Conservation (phyloP, 2,888 invertebrate species). For the Geophilus truncorum region DNA sequence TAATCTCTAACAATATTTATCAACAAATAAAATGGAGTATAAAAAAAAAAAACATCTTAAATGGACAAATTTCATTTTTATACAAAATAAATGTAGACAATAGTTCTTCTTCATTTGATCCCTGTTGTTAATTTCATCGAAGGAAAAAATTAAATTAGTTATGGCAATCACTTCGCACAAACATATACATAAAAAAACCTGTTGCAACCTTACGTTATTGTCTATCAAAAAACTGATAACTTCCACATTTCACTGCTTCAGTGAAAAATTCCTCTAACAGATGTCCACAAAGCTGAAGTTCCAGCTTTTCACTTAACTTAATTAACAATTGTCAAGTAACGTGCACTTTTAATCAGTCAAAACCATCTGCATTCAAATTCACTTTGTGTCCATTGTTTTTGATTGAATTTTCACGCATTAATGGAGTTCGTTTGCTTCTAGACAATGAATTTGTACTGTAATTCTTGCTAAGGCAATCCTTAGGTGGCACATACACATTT, state of each 20-base stretch:
- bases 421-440: slow-evolving; percentile 28
- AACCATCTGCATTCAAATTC: not conserved
- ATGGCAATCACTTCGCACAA: not conserved
- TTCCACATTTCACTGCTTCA: not conserved
- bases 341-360: not conserved
- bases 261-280: not conserved
- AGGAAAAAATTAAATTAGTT: not conserved
- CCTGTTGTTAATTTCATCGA: not conserved
- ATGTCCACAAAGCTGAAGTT: not conserved
- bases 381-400: slow-evolving; percentile 63
- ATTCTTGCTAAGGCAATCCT: slow-evolving; percentile 30
- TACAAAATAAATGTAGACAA: not conserved
- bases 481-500: slow-evolving; percentile 31
- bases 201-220: not conserved
- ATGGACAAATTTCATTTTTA: not conserved
- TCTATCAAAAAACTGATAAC: not conserved
- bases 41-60: not conserved
- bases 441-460: slow-evolving; percentile 22
- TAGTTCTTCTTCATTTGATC: not conserved
- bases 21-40: not conserved
- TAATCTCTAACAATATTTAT: not conserved
- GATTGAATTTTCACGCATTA: slow-evolving; percentile 56
- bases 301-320: not conserved
- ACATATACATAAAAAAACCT: not conserved
- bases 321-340: not conserved